A percentile compares a stretch with the other conserved stretches of the same genome.
Evolutionary conservation across 1,140 invertebrate species (phyloP).

Genomic region (Megalonaias nervosa): DNA sequence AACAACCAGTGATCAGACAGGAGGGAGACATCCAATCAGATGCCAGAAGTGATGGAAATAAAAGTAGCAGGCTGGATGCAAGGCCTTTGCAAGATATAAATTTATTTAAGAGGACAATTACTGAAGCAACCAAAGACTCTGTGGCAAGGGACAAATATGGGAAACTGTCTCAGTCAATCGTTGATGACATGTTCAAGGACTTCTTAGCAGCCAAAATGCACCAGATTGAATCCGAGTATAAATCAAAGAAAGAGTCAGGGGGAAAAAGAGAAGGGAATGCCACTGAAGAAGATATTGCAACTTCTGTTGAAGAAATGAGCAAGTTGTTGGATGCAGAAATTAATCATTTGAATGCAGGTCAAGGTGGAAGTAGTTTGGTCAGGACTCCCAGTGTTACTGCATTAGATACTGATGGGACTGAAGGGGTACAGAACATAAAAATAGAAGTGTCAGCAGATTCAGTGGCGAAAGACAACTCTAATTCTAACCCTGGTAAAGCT

Average conservation of each 20-base stretch:
- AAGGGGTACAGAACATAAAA: background rate
- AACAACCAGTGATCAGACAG: no score
- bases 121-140: no score
- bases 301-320: constrained; percentile 67
- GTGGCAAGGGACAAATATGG: constrained; percentile 9
- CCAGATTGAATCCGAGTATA: constrained; percentile 44
- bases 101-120: no score
- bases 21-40: no score
- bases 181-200: constrained; percentile 60
- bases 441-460: background rate
- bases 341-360: constrained; percentile 29
- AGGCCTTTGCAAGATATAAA: no score
- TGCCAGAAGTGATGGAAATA: no score
- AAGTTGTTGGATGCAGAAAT: constrained; percentile 70
- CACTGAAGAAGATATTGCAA: constrained; percentile 48
- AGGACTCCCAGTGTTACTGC: background rate
- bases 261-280: background rate
- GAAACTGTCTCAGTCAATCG: constrained; percentile 41
- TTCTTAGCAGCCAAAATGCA: constrained; percentile 55
- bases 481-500: background rate
- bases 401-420: background rate
- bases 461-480: background rate
- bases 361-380: background rate
- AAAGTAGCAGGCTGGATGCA: no score
- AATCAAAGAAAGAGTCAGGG: constrained; percentile 35